These are phyloP conservation scores for Aspidoscelis tigris DNA, from an alignment of 2,113 vertebrate species.

Conservation along the genomic window DNA sequence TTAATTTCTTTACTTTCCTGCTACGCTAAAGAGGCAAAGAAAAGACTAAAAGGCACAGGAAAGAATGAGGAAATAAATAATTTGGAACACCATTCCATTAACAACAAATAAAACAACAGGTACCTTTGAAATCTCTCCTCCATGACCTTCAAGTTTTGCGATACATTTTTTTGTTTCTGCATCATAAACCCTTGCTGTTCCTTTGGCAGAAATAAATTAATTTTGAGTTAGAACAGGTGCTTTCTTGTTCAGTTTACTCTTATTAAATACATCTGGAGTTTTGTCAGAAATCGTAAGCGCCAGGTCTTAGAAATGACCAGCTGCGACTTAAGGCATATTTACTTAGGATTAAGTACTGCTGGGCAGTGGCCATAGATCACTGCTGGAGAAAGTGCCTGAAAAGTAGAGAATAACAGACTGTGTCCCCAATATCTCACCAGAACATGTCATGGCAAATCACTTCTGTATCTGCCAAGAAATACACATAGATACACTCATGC, in stretches of 20 bases:
- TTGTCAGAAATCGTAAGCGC: background rate
- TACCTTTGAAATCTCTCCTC: conserved; percentile 94
- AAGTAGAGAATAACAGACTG: too few species aligned
- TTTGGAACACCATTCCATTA: background rate
- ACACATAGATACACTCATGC: too few species aligned
- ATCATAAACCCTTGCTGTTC: conserved; percentile 86
- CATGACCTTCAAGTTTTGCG: conserved; percentile 86
- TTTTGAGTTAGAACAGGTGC: background rate
- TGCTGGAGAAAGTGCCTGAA: too few species aligned
- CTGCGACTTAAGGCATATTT: background rate
- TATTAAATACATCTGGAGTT: conserved; percentile 20
- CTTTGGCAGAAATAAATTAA: conserved; percentile 69
- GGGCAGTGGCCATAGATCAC: too few species aligned
- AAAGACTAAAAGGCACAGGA: conserved; percentile 11
- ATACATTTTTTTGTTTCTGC: conserved; percentile 84
- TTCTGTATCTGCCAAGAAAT: too few species aligned
- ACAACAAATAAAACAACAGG: background rate
- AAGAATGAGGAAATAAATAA: background rate
- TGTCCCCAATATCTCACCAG: too few species aligned
- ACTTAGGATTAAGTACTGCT: background rate
- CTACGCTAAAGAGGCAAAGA: background rate
- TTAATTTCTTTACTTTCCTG: background rate
- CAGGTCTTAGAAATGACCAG: background rate
- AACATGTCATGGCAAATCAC: too few species aligned
- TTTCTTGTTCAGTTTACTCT: conserved; percentile 14